phyloP scores from a whole-genome alignment of 2,888 invertebrate genomes.

The Cataglyphis rosenhaueri region DNA sequence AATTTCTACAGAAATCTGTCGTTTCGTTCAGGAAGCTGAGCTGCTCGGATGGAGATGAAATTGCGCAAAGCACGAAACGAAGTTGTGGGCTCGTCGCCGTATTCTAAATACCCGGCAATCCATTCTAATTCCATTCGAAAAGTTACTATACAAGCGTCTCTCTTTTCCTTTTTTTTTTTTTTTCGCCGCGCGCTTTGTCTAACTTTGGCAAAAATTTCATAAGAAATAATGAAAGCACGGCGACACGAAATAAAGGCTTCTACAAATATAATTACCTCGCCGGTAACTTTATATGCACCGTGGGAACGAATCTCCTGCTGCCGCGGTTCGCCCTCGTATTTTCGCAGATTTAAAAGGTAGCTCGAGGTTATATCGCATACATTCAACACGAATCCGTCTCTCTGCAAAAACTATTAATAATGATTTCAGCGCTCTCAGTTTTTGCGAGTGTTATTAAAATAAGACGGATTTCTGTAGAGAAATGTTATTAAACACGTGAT shows the following conservation, averaged over 20 bases:
- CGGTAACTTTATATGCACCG: slow-evolving; percentile 47
- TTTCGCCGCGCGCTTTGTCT: neutral
- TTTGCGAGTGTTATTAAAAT: slow-evolving; percentile 26
- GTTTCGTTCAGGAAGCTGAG: slow-evolving; percentile 57
- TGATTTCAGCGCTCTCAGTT: slow-evolving; percentile 4
- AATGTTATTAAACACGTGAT: neutral
- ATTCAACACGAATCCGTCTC: slow-evolving; percentile 34
- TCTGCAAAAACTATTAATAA: slow-evolving; percentile 36
- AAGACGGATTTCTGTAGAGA: neutral
- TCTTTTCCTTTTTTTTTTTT: neutral
- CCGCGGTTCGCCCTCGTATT: slow-evolving; percentile 30
- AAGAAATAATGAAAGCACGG: slow-evolving; percentile 48
- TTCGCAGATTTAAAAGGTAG: slow-evolving; percentile 48
- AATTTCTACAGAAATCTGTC: slow-evolving; percentile 68
- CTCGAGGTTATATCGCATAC: slow-evolving; percentile 26
- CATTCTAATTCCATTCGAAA: slow-evolving; percentile 65
- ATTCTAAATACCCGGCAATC: slow-evolving; percentile 65
- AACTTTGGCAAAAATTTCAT: slow-evolving; percentile 44
- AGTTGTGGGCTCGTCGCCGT: slow-evolving; percentile 62
- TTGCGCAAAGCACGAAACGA: slow-evolving; percentile 59
- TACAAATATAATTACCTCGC: slow-evolving; percentile 45
- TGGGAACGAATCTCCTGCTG: slow-evolving; percentile 31
- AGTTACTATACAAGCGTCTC: slow-evolving; percentile 4
- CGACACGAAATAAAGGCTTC: slow-evolving; percentile 45
- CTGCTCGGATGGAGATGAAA: slow-evolving; percentile 55